Conservation (phyloP, 2,888 invertebrate species). For the Dryobota labecula region DNA sequence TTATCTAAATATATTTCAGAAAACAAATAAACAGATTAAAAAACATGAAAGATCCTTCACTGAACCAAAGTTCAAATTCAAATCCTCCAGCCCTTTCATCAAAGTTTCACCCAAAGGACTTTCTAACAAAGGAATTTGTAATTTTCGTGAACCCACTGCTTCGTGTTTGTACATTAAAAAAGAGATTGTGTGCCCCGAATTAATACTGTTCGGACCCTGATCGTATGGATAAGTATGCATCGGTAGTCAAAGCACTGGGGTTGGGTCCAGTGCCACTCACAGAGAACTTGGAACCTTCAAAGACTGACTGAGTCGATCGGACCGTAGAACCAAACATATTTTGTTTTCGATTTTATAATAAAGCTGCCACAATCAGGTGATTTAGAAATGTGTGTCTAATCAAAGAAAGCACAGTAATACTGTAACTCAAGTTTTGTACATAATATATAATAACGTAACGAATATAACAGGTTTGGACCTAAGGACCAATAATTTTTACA, state of each 20-base stretch:
- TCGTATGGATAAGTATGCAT: slow-evolving; percentile 64
- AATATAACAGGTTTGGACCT: neutral
- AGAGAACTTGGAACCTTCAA: neutral
- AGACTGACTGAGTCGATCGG: too few species aligned
- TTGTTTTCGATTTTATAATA: too few species aligned
- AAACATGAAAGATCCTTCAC: slow-evolving; percentile 12
- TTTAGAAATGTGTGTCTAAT: too few species aligned
- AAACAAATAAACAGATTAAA: slow-evolving; percentile 22
- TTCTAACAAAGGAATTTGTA: slow-evolving; percentile 66
- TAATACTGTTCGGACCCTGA: slow-evolving; percentile 61
- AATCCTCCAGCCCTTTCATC: slow-evolving; percentile 38
- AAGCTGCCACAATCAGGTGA: too few species aligned
- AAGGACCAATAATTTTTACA: neutral
- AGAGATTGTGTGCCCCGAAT: slow-evolving; percentile 64
- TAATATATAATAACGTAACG: neutral
- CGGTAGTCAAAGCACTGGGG: slow-evolving; percentile 64
- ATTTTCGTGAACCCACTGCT: slow-evolving; percentile 58
- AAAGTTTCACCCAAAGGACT: slow-evolving; percentile 51
- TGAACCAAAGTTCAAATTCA: slow-evolving; percentile 46
- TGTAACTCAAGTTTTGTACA: neutral
- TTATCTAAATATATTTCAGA: neutral
- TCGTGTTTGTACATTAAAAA: slow-evolving; percentile 65
- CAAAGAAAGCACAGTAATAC: neutral
- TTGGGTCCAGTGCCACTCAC: slow-evolving; percentile 18
- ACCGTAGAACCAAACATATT: neutral